These are phyloP conservation scores for Bostrychus sinensis DNA, from an alignment of 2,113 vertebrate species.

Conservation along the genomic window DNA sequence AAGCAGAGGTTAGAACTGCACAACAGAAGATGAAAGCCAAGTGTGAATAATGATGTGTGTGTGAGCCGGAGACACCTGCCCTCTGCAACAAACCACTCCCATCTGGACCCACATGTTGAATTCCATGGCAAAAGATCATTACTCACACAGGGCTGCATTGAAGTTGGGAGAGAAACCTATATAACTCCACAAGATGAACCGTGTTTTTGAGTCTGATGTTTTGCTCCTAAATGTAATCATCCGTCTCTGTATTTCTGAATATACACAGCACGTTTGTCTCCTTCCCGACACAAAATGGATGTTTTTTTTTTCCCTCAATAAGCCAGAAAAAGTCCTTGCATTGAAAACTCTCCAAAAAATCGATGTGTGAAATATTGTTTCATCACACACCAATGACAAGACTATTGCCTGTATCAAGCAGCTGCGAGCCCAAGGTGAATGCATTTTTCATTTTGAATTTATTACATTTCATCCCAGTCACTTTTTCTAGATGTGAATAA, in stretches of 20 bases:
- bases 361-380: background rate
- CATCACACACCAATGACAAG: background rate
- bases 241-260: background rate
- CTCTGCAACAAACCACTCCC: background rate
- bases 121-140: background rate
- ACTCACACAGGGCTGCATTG: background rate
- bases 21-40: background rate
- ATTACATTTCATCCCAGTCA: constrained; percentile 13
- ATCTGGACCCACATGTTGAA: background rate
- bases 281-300: background rate
- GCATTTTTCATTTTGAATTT: background rate
- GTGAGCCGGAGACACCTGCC: background rate
- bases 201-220: too few relatives aligned
- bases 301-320: background rate
- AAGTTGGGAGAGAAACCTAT: background rate
- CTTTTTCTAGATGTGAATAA: constrained; percentile 11
- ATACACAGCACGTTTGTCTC: background rate
- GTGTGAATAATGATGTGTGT: background rate
- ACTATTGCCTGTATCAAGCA: constrained; percentile 6
- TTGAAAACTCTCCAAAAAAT: background rate
- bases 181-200: background rate
- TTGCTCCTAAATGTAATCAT: background rate
- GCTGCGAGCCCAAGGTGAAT: constrained; percentile 15
- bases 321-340: constrained; percentile 1
- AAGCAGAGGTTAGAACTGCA: background rate